These are phyloP conservation scores for Papilio polytes DNA, from an alignment of 1,140 invertebrate species.

Conservation along the genomic window DNA sequence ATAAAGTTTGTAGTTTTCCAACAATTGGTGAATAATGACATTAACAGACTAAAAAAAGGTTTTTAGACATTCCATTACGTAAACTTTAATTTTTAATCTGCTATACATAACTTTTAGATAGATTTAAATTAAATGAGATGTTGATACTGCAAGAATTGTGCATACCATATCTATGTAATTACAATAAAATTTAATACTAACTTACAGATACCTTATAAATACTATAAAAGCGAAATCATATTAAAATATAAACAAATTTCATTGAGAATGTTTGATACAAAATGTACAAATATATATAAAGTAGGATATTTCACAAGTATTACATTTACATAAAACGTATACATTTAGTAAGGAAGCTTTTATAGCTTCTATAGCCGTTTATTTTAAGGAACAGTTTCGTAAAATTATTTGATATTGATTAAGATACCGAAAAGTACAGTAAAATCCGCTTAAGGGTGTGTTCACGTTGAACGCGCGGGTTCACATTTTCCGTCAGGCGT, in stretches of 20 bases:
- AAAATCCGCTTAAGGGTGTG: no score
- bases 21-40: constrained; percentile 12
- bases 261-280: constrained; percentile 18
- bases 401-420: neutral
- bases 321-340: constrained; percentile 6
- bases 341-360: neutral
- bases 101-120: neutral
- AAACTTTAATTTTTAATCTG: constrained; percentile 1
- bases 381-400: neutral
- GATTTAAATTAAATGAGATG: neutral
- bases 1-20: constrained; percentile 14
- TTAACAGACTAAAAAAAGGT: neutral
- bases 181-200: neutral
- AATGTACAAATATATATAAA: constrained; percentile 27
- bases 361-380: neutral
- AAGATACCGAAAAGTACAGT: no score
- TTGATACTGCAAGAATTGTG: neutral
- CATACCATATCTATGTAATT: neutral
- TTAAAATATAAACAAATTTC: constrained; percentile 12
- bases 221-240: neutral
- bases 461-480: no score
- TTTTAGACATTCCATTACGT: constrained; percentile 1
- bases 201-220: constrained; percentile 4
- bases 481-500: no score
- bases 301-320: neutral